phyloP scores from a whole-genome alignment of 2,888 invertebrate species.

The Eudemis profundana region DNA sequence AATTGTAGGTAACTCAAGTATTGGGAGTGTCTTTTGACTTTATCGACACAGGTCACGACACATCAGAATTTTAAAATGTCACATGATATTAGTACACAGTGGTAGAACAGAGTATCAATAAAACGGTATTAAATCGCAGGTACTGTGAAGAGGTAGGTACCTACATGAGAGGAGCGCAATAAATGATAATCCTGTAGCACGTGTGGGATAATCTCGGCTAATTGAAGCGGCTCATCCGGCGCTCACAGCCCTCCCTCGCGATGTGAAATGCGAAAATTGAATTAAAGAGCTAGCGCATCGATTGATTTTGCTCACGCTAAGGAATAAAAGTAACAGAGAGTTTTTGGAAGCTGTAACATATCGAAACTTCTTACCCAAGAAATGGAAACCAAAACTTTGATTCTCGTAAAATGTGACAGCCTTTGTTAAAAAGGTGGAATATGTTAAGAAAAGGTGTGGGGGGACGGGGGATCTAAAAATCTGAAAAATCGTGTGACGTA shows the following conservation, averaged over 20 bases:
- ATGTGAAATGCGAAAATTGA: slow-evolving; percentile 20
- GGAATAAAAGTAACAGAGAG: neutral
- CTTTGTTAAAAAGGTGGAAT: too few relatives aligned
- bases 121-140: slow-evolving; percentile 52
- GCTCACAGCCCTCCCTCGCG: slow-evolving; percentile 61
- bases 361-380: too few relatives aligned
- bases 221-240: slow-evolving; percentile 77
- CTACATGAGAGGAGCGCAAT: slow-evolving; percentile 50
- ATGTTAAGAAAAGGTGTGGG: too few relatives aligned
- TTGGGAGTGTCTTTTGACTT: neutral
- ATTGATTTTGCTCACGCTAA: neutral
- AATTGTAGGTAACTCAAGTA: neutral
- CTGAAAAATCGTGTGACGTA: too few relatives aligned
- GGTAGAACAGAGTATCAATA: slow-evolving; percentile 47
- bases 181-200: slow-evolving; percentile 70
- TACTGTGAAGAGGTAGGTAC: slow-evolving; percentile 44
- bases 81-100: slow-evolving; percentile 11
- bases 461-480: too few relatives aligned
- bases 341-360: too few relatives aligned
- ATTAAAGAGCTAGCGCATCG: neutral
- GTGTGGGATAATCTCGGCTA: slow-evolving; percentile 81
- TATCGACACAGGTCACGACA: neutral
- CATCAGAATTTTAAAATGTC: neutral
- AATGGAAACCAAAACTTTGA: too few relatives aligned
- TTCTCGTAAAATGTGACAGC: too few relatives aligned